Conservation (phyloP, 2,888 invertebrate genomes). For the Calameuta idolon region DNA sequence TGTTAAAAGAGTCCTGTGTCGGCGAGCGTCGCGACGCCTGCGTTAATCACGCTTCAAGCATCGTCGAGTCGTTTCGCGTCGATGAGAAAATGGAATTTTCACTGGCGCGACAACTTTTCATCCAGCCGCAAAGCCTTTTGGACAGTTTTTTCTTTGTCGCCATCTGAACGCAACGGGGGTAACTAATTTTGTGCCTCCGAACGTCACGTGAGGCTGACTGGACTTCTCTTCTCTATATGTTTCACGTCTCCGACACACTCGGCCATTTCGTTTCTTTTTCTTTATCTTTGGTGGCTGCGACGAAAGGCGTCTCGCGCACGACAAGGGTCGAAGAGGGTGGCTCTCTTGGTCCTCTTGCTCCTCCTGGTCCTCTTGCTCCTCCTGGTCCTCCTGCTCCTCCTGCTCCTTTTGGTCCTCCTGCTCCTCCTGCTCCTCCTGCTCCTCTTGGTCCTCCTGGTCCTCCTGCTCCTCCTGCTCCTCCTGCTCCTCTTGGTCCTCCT, state of each 20-base stretch:
- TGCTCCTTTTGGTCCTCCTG: neutral
- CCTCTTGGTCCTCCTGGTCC: neutral
- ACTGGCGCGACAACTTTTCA: neutral
- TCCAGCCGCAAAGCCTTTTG: neutral
- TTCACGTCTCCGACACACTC: neutral
- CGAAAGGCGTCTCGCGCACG: neutral
- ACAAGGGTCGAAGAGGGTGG: constrained; percentile 36
- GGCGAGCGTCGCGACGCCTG: neutral
- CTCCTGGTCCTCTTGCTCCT: no score
- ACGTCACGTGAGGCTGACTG: neutral
- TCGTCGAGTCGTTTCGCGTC: neutral
- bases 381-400: no score
- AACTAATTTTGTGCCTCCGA: neutral
- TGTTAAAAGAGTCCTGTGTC: neutral
- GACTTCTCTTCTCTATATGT: neutral
- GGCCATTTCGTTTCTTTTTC: neutral
- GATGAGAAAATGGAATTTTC: neutral
- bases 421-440: no score
- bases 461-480: no score
- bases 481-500: neutral
- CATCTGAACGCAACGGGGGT: neutral
- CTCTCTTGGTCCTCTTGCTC: no score
- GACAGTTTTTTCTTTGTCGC: neutral
- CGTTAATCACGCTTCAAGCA: neutral
- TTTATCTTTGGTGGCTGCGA: neutral